Evolutionary conservation across 2,888 invertebrate genomes (phyloP).

Genomic region (Cryptophagus acutangulus): DNA sequence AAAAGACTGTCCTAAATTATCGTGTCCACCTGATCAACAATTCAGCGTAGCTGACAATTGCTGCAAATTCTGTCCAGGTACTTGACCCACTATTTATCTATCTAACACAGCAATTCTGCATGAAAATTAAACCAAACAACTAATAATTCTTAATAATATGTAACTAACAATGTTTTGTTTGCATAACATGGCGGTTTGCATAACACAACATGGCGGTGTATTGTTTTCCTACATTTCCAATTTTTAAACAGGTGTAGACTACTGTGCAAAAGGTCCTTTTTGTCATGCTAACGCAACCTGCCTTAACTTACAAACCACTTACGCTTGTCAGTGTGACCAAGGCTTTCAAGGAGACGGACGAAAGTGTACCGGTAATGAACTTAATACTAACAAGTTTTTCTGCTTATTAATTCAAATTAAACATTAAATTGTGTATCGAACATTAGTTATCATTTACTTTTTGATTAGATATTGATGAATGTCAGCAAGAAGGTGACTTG

Average conservation of each 20-base stretch:
- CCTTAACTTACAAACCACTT: slow-evolving; percentile 85
- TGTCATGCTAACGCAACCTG: slow-evolving; percentile 90
- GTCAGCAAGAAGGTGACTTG: slow-evolving; percentile 68
- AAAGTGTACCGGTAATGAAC: slow-evolving; percentile 62
- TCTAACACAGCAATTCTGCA: slow-evolving; percentile 7
- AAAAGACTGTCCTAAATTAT: slow-evolving; percentile 69
- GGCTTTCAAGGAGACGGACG: slow-evolving; percentile 87
- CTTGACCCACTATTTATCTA: slow-evolving; percentile 16
- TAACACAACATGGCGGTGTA: too few relatives aligned
- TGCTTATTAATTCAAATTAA: not conserved
- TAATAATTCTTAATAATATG: too few relatives aligned
- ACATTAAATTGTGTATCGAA: too few relatives aligned
- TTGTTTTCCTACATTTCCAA: too few relatives aligned
- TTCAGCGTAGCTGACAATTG: slow-evolving; percentile 80
- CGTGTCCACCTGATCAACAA: slow-evolving; percentile 72
- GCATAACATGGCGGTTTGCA: too few relatives aligned
- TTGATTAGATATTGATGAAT: slow-evolving; percentile 76
- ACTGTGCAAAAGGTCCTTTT: slow-evolving; percentile 81
- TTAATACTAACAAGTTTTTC: not conserved
- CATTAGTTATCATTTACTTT: not conserved
- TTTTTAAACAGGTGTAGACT: slow-evolving; percentile 71
- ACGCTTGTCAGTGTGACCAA: slow-evolving; percentile 83
- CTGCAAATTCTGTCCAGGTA: slow-evolving; percentile 87
- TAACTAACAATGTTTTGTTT: too few relatives aligned
- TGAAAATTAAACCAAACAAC: too few relatives aligned